A percentile compares a stretch with the other conserved stretches of the same genome.
Conservation (phyloP, 2,113 vertebrate genomes). For the Petrocephalus zakoni region DNA sequence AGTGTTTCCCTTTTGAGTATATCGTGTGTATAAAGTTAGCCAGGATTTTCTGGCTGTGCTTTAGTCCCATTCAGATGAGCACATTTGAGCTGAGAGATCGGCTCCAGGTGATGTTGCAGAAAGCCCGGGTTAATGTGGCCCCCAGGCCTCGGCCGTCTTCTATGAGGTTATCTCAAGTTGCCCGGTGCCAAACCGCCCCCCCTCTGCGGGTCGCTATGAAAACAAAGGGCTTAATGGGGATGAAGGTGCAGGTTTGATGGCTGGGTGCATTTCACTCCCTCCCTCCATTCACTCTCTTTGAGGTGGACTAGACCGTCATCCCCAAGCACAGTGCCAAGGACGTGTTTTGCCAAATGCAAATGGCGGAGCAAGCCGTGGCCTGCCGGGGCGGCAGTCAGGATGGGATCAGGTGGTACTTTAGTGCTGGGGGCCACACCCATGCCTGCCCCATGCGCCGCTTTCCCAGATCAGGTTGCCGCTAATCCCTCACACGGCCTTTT, state of each 20-base stretch:
- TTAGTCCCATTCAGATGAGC: neutral
- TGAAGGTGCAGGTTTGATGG: neutral
- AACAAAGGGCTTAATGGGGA: slow-evolving; percentile 4
- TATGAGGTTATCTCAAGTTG: neutral
- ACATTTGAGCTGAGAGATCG: neutral
- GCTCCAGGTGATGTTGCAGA: neutral
- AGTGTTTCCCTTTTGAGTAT: neutral
- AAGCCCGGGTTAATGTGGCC: neutral
- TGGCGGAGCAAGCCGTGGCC: slow-evolving; percentile 10
- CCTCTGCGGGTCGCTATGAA: neutral
- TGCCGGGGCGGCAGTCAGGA: neutral
- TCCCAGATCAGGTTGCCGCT: slow-evolving; percentile 62
- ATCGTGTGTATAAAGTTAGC: neutral
- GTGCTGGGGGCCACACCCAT: neutral
- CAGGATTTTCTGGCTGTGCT: neutral
- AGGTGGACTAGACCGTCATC: neutral
- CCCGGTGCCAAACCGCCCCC: neutral
- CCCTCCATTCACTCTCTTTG: neutral
- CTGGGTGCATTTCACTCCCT: neutral
- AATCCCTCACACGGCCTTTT: slow-evolving; percentile 48
- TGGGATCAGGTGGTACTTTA: slow-evolving; percentile 20
- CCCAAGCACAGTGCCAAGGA: neutral
- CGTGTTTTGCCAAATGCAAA: neutral
- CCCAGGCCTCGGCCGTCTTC: neutral
- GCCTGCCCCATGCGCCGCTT: slow-evolving; percentile 22